Percentiles rank a stretch among this genome's conserved stretches.
Conservation (phyloP, 1,140 invertebrate genomes). For the Vanessa tameamea region DNA sequence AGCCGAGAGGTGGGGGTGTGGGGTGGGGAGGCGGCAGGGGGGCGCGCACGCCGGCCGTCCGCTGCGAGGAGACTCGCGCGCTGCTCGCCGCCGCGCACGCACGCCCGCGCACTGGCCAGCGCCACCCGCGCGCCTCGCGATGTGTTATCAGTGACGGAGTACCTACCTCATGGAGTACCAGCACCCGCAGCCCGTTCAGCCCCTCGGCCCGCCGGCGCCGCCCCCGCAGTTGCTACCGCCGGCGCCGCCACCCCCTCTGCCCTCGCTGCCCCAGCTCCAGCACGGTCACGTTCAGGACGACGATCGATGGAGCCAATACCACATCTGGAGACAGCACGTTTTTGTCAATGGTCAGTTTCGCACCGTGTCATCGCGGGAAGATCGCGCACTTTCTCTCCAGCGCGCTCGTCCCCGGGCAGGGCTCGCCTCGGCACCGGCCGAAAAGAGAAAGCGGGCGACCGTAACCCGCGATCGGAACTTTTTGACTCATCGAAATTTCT, state of each 20-base stretch:
- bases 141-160: constrained; percentile 65
- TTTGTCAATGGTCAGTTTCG: constrained; percentile 82
- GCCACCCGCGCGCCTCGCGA: constrained; percentile 59
- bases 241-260: constrained; percentile 64
- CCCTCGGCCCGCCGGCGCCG: constrained; percentile 66
- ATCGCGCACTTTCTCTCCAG: constrained; percentile 55
- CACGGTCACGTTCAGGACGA: constrained; percentile 78
- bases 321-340: constrained; percentile 83
- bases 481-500: constrained; percentile 34
- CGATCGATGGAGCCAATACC: constrained; percentile 81
- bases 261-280: constrained; percentile 71
- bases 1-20: constrained; percentile 18
- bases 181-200: constrained; percentile 59
- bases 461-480: constrained; percentile 36
- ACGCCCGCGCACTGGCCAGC: constrained; percentile 52
- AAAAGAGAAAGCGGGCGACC: constrained; percentile 65
- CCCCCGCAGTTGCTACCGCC: constrained; percentile 62
- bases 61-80: constrained; percentile 42
- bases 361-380: constrained; percentile 37
- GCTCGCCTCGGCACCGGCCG: constrained; percentile 27
- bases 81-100: constrained; percentile 55
- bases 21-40: constrained; percentile 38
- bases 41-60: constrained; percentile 34
- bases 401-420: constrained; percentile 9
- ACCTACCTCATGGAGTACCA: constrained; percentile 62